Conservation (phyloP, 53 echinoderm and acorn worm species). For the Arbacia lixula region DNA sequence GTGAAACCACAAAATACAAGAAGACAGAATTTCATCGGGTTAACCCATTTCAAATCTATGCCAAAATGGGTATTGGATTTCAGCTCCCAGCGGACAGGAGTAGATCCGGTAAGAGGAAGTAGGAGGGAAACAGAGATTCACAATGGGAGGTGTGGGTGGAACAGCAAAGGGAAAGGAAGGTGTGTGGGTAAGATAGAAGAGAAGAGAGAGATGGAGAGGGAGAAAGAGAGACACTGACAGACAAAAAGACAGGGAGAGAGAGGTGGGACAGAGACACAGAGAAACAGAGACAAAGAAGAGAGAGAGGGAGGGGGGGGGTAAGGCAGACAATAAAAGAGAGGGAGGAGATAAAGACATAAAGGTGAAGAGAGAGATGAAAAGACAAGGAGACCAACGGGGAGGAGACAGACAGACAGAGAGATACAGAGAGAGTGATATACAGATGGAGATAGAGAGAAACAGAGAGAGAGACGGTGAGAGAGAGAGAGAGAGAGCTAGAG, state of each 20-base stretch:
- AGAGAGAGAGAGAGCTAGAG: neutral
- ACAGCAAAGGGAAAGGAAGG: neutral
- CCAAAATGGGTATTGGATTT: constrained; percentile 29
- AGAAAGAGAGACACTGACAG: neutral
- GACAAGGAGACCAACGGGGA: neutral
- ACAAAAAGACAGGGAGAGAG: neutral
- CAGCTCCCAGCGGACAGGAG: neutral
- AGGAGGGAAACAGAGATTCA: neutral
- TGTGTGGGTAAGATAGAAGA: neutral
- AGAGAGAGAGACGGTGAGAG: neutral
- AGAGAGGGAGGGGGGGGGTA: neutral
- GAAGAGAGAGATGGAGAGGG: neutral
- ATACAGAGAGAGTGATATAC: neutral
- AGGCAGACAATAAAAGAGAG: too few relatives aligned
- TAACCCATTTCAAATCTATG: constrained; percentile 50
- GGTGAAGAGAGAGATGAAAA: neutral
- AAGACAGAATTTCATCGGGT: constrained; percentile 49
- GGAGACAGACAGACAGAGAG: neutral
- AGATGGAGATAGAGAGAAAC: neutral
- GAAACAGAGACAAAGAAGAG: neutral
- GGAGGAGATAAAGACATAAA: neutral
- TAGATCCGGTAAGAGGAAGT: neutral
- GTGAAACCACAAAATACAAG: constrained; percentile 45
- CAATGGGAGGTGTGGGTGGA: neutral
- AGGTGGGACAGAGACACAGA: neutral